Evolutionary conservation across 2,797 vertebrate genomes (phyloP).

Genomic region (Silurus aristotelis): DNA sequence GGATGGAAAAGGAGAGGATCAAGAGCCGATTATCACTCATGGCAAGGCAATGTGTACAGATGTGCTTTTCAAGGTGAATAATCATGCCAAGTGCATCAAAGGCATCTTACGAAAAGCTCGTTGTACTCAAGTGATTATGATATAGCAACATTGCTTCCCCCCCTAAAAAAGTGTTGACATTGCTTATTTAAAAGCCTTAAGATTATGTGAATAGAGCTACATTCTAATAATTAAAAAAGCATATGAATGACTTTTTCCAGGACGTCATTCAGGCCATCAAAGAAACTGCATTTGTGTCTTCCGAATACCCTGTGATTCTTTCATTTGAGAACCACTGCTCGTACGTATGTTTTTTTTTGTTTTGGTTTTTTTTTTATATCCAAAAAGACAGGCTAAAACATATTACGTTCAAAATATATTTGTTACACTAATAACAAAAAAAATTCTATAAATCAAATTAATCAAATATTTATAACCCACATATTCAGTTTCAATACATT

Average conservation of each 20-base stretch:
- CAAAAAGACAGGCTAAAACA: background rate
- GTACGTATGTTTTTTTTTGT: slow-evolving; percentile 64
- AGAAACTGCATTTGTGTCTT: slow-evolving; percentile 94
- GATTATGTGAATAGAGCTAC: background rate
- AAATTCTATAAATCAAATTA: background rate
- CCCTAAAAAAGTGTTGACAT: background rate
- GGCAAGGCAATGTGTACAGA: slow-evolving; percentile 99
- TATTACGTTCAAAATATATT: background rate
- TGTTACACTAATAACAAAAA: background rate
- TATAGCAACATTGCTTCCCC: background rate
- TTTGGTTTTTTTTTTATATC: background rate
- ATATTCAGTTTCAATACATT: background rate
- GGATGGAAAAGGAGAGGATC: slow-evolving; percentile 98
- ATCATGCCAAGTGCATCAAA: background rate
- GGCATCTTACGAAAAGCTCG: background rate
- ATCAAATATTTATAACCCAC: background rate
- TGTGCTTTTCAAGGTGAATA: slow-evolving; percentile 92
- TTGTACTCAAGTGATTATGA: slow-evolving; percentile 4
- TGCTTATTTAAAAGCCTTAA: background rate
- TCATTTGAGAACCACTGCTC: slow-evolving; percentile 99
- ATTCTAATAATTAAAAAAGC: slow-evolving; percentile 12
- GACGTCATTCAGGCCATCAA: slow-evolving; percentile 97
- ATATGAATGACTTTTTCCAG: slow-evolving; percentile 63
- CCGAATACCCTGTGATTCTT: slow-evolving; percentile 93
- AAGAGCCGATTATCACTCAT: slow-evolving; percentile 97